phyloP scores from a whole-genome alignment of 2,113 vertebrate genomes.

The Microtus pennsylvanicus region DNA sequence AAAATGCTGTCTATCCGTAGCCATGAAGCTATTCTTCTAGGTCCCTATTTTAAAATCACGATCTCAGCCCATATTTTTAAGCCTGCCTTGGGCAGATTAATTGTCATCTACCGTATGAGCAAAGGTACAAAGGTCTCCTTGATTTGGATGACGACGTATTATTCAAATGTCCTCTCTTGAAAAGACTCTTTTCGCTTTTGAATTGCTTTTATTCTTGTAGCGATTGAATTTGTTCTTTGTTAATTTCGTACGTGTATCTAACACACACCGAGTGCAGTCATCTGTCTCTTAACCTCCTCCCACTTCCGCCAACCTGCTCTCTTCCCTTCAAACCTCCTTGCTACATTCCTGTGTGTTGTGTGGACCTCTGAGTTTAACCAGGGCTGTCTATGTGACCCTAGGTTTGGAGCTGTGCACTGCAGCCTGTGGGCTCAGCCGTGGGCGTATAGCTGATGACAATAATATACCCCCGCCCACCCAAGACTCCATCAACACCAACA shows the following conservation, averaged over 20 bases:
- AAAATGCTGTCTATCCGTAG: slow-evolving; percentile 7
- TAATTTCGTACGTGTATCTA: too few relatives aligned
- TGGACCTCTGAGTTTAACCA: neutral
- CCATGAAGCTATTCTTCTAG: neutral
- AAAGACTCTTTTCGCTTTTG: neutral
- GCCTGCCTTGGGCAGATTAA: neutral
- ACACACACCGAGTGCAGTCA: neutral
- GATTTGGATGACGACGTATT: neutral
- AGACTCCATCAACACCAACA: neutral
- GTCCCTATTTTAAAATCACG: neutral
- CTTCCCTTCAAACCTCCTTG: too few relatives aligned
- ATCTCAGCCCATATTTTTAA: neutral
- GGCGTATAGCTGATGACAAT: too few relatives aligned
- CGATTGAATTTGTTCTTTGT: neutral
- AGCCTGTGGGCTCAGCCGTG: neutral
- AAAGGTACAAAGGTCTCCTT: neutral
- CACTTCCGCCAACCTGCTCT: neutral
- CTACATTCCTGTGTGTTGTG: neutral
- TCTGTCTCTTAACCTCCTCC: neutral
- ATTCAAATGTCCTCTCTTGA: neutral
- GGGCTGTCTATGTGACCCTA: neutral
- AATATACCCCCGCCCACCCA: rapidly evolving
- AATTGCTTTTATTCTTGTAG: neutral
- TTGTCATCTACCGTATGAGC: neutral
- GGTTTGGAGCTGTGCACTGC: neutral